Conservation (phyloP, 2,888 invertebrate genomes). For the Drosophila eohydei region DNA sequence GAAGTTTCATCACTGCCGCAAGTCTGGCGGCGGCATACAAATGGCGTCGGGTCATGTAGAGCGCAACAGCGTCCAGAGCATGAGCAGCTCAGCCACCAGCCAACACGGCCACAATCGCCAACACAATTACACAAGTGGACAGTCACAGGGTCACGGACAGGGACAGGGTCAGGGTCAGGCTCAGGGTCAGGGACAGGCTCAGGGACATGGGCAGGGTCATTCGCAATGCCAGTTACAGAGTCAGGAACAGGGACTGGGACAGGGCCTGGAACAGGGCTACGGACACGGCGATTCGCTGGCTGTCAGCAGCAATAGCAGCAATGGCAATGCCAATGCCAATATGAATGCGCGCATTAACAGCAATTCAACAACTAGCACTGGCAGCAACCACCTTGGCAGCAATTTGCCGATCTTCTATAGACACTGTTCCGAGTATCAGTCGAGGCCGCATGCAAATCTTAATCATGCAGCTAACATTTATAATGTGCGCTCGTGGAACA, state of each 20-base stretch:
- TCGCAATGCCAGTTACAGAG: too few species aligned
- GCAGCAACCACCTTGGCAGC: not conserved
- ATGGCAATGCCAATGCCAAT: not conserved
- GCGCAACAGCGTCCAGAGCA: not conserved
- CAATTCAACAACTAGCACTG: not conserved
- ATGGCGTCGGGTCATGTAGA: slow-evolving; percentile 19
- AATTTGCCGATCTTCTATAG: slow-evolving; percentile 11
- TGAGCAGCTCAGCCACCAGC: not conserved
- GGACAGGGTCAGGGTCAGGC: not conserved
- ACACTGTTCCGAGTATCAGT: slow-evolving; percentile 18
- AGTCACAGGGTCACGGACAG: not conserved
- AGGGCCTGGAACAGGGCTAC: slow-evolving; percentile 4
- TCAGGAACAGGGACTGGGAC: not conserved
- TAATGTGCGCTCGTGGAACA: slow-evolving; percentile 24
- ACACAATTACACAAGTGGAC: not conserved
- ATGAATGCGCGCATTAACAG: not conserved
- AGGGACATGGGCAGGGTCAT: not conserved
- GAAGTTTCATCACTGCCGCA: slow-evolving; percentile 13
- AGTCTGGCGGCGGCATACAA: slow-evolving; percentile 9
- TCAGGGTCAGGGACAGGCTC: not conserved
- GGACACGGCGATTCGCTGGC: not conserved
- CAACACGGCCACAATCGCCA: not conserved
- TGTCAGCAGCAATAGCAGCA: not conserved
- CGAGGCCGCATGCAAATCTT: not conserved
- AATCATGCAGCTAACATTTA: not conserved